Conservation (phyloP, 2,113 vertebrate species). For the Pleuronectes platessa region DNA sequence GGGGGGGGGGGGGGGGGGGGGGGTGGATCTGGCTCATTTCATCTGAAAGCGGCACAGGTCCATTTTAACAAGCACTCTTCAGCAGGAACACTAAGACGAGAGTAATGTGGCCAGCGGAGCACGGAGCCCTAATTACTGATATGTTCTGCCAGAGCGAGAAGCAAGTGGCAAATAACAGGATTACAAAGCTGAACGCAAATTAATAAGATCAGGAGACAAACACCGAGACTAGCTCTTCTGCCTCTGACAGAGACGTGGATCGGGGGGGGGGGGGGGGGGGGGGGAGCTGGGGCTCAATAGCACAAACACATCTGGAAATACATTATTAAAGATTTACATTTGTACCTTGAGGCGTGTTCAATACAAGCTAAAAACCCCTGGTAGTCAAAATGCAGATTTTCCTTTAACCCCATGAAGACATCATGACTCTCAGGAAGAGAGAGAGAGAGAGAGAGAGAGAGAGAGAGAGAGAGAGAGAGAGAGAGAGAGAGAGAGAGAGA, state of each 20-base stretch:
- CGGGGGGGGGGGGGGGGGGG: background rate
- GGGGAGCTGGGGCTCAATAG: background rate
- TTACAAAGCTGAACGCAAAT: conserved; percentile 56
- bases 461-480: no score
- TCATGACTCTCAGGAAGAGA: background rate
- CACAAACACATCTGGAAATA: background rate
- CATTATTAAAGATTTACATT: background rate
- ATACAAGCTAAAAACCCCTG: no score
- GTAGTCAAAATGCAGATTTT: no score
- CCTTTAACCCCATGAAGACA: background rate
- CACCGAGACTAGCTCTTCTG: background rate
- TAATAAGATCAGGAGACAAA: conserved; percentile 57
- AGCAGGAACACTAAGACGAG: conserved; percentile 47
- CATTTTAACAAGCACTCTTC: conserved; percentile 64
- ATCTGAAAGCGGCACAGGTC: conserved; percentile 53
- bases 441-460: no score
- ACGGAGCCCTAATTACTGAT: conserved; percentile 61
- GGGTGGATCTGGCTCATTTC: conserved; percentile 62
- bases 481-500: no score
- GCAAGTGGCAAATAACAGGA: conserved; percentile 68
- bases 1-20: conserved; percentile 39
- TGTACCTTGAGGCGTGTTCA: no score
- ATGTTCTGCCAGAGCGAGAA: conserved; percentile 58
- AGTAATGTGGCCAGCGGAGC: conserved; percentile 52
- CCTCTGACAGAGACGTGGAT: background rate